phyloP scores from a whole-genome alignment of 2,797 vertebrate species.

The Poecilia wingei region DNA sequence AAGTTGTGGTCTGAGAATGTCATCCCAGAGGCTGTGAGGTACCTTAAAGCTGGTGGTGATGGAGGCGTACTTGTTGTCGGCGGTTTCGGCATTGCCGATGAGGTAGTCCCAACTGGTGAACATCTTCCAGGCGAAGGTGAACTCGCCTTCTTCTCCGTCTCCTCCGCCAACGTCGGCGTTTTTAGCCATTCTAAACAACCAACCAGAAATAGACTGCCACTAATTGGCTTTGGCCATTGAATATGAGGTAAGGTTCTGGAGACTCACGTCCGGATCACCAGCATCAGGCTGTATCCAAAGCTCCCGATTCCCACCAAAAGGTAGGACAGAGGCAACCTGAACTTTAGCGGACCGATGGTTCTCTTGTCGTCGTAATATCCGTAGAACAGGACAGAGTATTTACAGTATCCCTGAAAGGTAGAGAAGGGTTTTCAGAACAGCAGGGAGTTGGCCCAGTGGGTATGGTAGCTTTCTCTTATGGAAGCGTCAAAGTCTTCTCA shows the following conservation, averaged over 20 bases:
- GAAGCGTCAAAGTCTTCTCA: not conserved
- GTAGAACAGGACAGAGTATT: conserved; percentile 95
- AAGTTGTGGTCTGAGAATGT: not conserved
- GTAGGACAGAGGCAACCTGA: conserved; percentile 94
- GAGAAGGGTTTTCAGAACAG: not conserved
- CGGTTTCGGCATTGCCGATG: conserved; percentile 95
- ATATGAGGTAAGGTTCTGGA: not conserved
- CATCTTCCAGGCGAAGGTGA: conserved; percentile 98
- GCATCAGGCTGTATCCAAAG: conserved; percentile 97
- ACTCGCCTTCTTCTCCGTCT: conserved; percentile 89
- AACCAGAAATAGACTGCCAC: not conserved
- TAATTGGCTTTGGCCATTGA: not conserved
- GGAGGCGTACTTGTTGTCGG: conserved; percentile 95
- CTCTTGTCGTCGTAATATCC: conserved; percentile 95
- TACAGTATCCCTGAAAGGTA: conserved; percentile 90
- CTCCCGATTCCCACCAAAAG: conserved; percentile 95
- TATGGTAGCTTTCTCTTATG: not conserved
- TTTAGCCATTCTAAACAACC: conserved; percentile 89
- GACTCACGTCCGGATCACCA: conserved; percentile 98
- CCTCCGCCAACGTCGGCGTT: conserved; percentile 90
- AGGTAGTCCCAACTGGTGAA: conserved; percentile 99
- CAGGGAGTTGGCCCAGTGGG: not conserved
- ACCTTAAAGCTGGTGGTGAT: conserved; percentile 99
- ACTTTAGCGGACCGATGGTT: conserved; percentile 93
- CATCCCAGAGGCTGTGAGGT: conserved; percentile 19